Conservation (phyloP, 2,113 vertebrate species). For the Macroglossus sobrinus region DNA sequence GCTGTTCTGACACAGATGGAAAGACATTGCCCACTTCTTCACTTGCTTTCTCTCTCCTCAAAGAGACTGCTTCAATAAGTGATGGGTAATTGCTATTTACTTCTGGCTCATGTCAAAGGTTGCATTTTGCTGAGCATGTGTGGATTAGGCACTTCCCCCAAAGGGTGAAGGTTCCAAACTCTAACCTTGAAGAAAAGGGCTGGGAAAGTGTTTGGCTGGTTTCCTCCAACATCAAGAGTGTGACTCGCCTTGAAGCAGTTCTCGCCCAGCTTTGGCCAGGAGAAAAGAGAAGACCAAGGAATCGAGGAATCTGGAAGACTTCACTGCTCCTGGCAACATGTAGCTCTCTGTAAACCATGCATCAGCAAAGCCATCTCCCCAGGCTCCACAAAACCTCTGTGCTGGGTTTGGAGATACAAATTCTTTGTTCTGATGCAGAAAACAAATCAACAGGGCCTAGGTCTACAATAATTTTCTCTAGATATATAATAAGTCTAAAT, state of each 20-base stretch:
- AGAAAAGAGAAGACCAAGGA: neutral
- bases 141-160: neutral
- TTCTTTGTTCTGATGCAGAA: neutral
- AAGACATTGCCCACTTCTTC: neutral
- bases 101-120: slow-evolving; percentile 52
- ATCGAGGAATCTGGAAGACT: neutral
- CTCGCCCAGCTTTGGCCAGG: neutral
- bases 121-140: neutral
- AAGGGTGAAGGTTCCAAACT: slow-evolving; percentile 22
- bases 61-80: slow-evolving; percentile 26
- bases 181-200: slow-evolving; percentile 43
- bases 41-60: neutral
- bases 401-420: neutral
- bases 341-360: neutral
- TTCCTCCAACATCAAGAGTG: neutral
- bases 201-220: neutral
- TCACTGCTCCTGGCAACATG: neutral
- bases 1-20: neutral
- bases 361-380: neutral
- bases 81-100: slow-evolving; percentile 42
- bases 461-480: neutral
- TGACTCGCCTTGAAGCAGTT: neutral
- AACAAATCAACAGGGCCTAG: neutral
- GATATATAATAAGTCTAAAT: neutral
- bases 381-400: neutral